These are phyloP conservation scores for Argyresthia albistria DNA, from an alignment of 2,888 invertebrate genomes.

Conservation along the genomic window DNA sequence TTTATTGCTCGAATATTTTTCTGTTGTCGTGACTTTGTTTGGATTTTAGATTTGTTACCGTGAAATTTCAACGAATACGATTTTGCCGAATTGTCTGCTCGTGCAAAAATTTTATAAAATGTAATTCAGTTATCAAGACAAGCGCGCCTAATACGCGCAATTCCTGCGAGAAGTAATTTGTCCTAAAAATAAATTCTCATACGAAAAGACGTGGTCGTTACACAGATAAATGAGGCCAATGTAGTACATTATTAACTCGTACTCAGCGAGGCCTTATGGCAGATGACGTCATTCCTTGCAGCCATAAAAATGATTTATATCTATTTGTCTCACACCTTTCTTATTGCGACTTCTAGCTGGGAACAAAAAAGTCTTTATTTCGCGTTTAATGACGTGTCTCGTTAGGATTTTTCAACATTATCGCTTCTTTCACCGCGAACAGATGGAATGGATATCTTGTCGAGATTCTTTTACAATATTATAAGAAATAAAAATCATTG, in stretches of 20 bases:
- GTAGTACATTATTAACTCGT: constrained; percentile 25
- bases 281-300: constrained; percentile 16
- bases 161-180: too few species aligned
- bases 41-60: background rate
- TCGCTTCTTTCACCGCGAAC: too few species aligned
- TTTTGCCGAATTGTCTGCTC: background rate
- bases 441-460: too few species aligned
- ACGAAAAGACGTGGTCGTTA: constrained; percentile 19
- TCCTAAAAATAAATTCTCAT: too few species aligned
- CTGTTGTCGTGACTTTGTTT: background rate
- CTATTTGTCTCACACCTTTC: constrained; percentile 14
- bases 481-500: too few species aligned
- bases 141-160: background rate
- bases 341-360: background rate
- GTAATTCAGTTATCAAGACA: background rate
- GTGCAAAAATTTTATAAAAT: background rate
- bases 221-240: constrained; percentile 27
- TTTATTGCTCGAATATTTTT: background rate
- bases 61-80: background rate
- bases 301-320: constrained; percentile 24
- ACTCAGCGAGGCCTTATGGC: constrained; percentile 6
- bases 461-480: too few species aligned
- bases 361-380: background rate
- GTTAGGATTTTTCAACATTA: background rate
- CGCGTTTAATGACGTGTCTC: background rate